Percentiles rank a stretch among this genome's conserved stretches.
These are phyloP conservation scores for Sphaeramia orbicularis DNA, from an alignment of 2,797 vertebrate genomes.

Conservation along the genomic window DNA sequence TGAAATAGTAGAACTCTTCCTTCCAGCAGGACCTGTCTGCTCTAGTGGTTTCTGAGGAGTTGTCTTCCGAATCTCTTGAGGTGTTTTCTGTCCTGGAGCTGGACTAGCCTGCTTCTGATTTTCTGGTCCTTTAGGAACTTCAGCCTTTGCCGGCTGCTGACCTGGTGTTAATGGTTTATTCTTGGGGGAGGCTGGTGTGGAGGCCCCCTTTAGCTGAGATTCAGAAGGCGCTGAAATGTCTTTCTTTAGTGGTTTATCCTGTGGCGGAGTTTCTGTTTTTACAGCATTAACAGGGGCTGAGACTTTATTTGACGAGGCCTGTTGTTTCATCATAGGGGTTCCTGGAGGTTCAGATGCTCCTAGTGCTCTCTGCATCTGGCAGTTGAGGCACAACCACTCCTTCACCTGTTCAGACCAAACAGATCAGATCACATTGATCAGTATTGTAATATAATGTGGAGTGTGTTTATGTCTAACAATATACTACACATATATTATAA, in stretches of 20 bases:
- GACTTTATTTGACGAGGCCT: slow-evolving; percentile 72
- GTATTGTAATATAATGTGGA: not conserved
- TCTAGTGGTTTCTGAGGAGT: slow-evolving; percentile 64
- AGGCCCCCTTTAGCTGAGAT: slow-evolving; percentile 61
- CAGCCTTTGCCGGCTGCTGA: slow-evolving; percentile 68
- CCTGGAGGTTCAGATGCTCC: slow-evolving; percentile 86
- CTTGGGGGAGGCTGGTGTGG: slow-evolving; percentile 63
- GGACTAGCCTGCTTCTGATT: slow-evolving; percentile 53
- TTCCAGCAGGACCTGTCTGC: slow-evolving; percentile 64
- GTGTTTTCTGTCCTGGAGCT: slow-evolving; percentile 70
- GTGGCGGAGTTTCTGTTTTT: slow-evolving; percentile 43
- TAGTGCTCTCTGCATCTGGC: slow-evolving; percentile 96
- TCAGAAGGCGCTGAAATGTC: slow-evolving; percentile 39
- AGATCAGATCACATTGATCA: slow-evolving; percentile 4
- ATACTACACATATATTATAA: not conserved
- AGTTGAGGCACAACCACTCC: slow-evolving; percentile 97
- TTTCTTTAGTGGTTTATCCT: slow-evolving; percentile 59
- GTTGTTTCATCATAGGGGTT: slow-evolving; percentile 73
- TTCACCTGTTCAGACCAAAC: slow-evolving; percentile 59
- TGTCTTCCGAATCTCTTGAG: slow-evolving; percentile 65
- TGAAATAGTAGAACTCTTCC: slow-evolving; percentile 66
- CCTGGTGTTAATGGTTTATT: slow-evolving; percentile 44
- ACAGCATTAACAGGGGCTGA: slow-evolving; percentile 23
- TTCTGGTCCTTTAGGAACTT: slow-evolving; percentile 71
- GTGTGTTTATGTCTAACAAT: not conserved